Evolutionary conservation across 2,113 vertebrate genomes (phyloP), one percentile per base, ranked within the genome.

Genomic region (Coryphaenoides rupestris): DNA sequence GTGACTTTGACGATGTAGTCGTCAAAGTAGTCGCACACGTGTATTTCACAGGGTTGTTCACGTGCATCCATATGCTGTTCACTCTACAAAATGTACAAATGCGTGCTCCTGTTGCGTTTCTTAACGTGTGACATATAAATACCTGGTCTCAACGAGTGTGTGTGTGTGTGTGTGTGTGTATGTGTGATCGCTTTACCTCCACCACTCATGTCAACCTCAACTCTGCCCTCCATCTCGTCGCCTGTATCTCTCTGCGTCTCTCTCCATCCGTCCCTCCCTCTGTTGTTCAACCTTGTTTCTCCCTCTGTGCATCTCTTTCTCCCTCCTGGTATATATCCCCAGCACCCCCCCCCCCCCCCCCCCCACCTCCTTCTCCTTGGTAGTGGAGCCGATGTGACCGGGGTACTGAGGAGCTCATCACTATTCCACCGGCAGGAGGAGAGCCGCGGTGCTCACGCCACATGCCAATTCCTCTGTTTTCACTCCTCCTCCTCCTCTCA

Each of bases 341-440:
- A 58, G 5, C 60, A 55, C 55, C 65, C 78, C 78, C 69, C 70
- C 78, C 68, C 73, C 70, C 65, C 70, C 58, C 77, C 65, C 68
- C 64, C 75, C 28, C 21, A 17, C 47, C 77, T 67, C 84, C 72
- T 73, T 70, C 86, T 86, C 89, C 89, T 90, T 92, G 89, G 90
- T 91, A 90, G 90, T 86, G 81, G 81, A 78, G 79, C 60, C 77
- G 81, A 86, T 90, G 91, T 89, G 89, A 89, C 84, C 73, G 65
- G 89, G 90, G 90, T 92, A 78, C 89, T 84, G 87, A 92, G 69
- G 58, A 88, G 85, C 87, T 92, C 79, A 90, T 92, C 89, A 91
- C 90, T 91, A 92, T 91, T 90, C 91, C 75, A 82, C 78, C 55
- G 86, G 85, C 84, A 65, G 76, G 83, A 40, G 13, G 9, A 40